A percentile compares a stretch with the other conserved stretches of the same genome.
These are phyloP conservation scores for Dasyurus viverrinus DNA, from an alignment of 2,113 vertebrate species.

Conservation along the genomic window DNA sequence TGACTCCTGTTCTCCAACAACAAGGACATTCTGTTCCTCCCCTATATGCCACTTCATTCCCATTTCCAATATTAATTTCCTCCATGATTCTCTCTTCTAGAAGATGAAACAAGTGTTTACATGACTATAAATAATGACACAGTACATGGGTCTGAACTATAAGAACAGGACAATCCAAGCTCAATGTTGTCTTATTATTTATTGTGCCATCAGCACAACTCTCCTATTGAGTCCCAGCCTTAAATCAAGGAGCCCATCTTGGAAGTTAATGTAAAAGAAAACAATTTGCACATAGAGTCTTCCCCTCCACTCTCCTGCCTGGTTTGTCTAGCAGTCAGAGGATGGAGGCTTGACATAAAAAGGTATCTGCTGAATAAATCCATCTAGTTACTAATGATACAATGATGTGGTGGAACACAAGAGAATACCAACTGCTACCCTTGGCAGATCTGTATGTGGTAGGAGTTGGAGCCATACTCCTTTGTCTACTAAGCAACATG, in stretches of 20 bases:
- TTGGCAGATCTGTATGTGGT: constrained; percentile 45
- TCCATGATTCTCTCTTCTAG: constrained; percentile 40
- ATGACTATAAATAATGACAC: constrained; percentile 59
- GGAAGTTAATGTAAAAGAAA: constrained; percentile 53
- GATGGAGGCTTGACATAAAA: not conserved
- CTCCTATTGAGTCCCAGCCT: constrained; percentile 53
- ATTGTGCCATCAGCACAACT: constrained; percentile 31
- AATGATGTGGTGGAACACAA: constrained; percentile 16
- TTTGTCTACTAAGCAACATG: constrained; percentile 67
- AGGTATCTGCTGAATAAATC: constrained; percentile 30
- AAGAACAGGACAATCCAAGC: not conserved
- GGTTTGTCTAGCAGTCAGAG: constrained; percentile 28
- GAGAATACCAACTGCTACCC: not conserved
- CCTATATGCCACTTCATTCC: not conserved
- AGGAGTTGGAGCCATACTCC: constrained; percentile 38
- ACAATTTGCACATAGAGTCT: not conserved
- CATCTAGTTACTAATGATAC: constrained; percentile 37
- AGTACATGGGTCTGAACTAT: not conserved
- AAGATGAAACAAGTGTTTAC: constrained; percentile 53
- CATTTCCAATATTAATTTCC: constrained; percentile 53
- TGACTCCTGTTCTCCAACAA: constrained; percentile 43
- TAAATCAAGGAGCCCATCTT: constrained; percentile 57
- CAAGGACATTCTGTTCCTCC: constrained; percentile 33
- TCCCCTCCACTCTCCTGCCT: constrained; percentile 23
- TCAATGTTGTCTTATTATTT: constrained; percentile 43